A percentile compares a stretch with the other conserved stretches of the same genome.
Evolutionary conservation across 2,113 vertebrate genomes (phyloP).

Genomic region (Brevimyrus niger): DNA sequence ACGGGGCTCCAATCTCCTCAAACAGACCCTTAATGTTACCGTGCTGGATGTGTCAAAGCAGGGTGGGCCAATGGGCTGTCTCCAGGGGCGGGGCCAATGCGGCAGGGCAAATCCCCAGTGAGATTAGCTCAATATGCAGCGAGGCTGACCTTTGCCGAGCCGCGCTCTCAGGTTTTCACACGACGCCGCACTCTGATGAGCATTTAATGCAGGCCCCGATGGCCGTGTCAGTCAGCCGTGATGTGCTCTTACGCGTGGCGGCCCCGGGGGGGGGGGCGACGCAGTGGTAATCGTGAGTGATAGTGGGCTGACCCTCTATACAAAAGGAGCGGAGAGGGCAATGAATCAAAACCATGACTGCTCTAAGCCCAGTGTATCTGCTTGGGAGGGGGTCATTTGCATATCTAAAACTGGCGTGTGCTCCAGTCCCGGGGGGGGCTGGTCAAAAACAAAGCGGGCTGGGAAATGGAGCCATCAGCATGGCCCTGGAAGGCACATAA

Average conservation of each 20-base stretch:
- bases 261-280: slow-evolving; percentile 46
- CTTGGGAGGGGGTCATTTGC: background rate
- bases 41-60: background rate
- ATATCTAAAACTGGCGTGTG: background rate
- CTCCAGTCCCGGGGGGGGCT: background rate
- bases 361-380: background rate
- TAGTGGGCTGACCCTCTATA: slow-evolving; percentile 18
- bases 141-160: slow-evolving; percentile 51
- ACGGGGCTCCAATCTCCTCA: background rate
- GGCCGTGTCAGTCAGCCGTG: slow-evolving; percentile 56
- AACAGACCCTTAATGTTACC: background rate
- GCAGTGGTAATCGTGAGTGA: slow-evolving; percentile 53
- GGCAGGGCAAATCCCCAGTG: background rate
- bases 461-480: background rate
- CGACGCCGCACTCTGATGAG: slow-evolving; percentile 56
- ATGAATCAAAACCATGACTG: background rate
- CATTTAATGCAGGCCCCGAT: slow-evolving; percentile 61
- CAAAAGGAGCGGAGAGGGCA: no score
- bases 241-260: slow-evolving; percentile 33
- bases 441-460: background rate
- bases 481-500: background rate
- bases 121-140: slow-evolving; percentile 53
- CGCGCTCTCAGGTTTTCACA: slow-evolving; percentile 46
- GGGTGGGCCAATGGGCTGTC: background rate
- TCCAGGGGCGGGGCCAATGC: background rate